phyloP scores from a whole-genome alignment of 1,140 invertebrate species.

The Phocides pigmalion region DNA sequence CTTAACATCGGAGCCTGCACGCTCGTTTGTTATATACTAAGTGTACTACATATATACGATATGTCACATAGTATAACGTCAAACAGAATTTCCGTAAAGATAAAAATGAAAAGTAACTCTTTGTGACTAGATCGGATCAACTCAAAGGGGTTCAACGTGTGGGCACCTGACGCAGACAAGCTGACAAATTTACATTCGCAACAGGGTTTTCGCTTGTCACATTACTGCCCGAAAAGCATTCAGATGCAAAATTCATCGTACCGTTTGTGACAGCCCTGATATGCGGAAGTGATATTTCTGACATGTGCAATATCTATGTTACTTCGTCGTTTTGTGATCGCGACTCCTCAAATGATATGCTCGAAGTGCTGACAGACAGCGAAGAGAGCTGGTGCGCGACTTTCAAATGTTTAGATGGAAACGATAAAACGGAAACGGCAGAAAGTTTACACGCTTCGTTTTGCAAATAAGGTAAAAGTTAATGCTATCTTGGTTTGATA shows the following conservation, averaged over 20 bases:
- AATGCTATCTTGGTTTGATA: too few species aligned
- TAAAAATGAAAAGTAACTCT: conserved; percentile 2
- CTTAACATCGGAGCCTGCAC: too few species aligned
- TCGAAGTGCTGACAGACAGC: conserved; percentile 13
- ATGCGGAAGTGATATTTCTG: conserved; percentile 64
- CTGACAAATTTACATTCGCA: conserved; percentile 36
- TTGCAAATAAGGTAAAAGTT: background rate
- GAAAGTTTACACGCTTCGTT: conserved; percentile 2
- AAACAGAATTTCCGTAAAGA: too few species aligned
- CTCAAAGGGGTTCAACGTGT: conserved; percentile 10
- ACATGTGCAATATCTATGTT: conserved; percentile 42
- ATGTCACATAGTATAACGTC: too few species aligned
- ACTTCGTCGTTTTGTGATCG: conserved; percentile 17
- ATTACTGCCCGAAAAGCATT: conserved; percentile 57
- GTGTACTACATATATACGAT: too few species aligned
- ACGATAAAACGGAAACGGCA: background rate
- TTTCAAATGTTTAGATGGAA: conserved; percentile 10
- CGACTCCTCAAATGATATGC: conserved; percentile 12
- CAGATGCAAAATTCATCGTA: conserved; percentile 61
- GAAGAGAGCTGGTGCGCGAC: conserved; percentile 1
- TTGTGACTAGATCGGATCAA: conserved; percentile 8
- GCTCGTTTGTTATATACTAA: too few species aligned
- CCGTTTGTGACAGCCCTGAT: conserved; percentile 57
- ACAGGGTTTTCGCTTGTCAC: conserved; percentile 65
- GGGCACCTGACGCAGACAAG: conserved; percentile 12